Evolutionary conservation across 2,888 invertebrate genomes (phyloP).

Genomic region (Conomelus anceps): DNA sequence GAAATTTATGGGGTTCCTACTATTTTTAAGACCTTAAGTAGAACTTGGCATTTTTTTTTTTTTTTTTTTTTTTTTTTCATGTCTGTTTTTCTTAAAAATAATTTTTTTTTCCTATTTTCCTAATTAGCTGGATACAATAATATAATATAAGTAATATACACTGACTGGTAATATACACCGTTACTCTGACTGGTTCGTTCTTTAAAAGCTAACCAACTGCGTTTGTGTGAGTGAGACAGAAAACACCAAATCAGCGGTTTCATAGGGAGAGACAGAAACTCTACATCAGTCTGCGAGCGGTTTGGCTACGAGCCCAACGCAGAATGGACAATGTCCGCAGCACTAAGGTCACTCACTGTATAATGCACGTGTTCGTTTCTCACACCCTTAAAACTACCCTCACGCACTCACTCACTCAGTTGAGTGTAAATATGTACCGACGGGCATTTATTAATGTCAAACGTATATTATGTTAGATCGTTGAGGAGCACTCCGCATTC

Average conservation of each 20-base stretch:
- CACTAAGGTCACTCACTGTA: neutral
- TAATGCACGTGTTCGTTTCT: neutral
- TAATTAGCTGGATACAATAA: too few species aligned
- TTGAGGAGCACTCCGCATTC: neutral
- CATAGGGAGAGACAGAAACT: neutral
- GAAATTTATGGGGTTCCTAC: too few species aligned
- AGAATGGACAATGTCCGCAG: neutral
- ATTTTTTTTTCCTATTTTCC: too few species aligned
- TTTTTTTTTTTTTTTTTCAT: too few species aligned
- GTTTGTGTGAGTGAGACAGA: too few species aligned
- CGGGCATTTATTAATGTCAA: neutral
- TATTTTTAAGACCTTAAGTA: too few species aligned
- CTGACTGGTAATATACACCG: too few species aligned
- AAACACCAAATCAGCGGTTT: neutral
- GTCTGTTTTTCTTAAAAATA: too few species aligned
- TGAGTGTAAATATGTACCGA: neutral
- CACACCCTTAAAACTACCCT: too few species aligned
- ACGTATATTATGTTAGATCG: neutral
- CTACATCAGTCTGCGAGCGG: neutral
- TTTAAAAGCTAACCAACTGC: neutral
- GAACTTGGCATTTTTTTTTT: too few species aligned
- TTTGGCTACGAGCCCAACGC: neutral
- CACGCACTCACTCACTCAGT: neutral
- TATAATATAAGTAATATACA: too few species aligned
- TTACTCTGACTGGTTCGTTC: neutral